These are phyloP conservation scores for Pteronotus mesoamericanus DNA, from an alignment of 2,797 vertebrate species.

Conservation along the genomic window DNA sequence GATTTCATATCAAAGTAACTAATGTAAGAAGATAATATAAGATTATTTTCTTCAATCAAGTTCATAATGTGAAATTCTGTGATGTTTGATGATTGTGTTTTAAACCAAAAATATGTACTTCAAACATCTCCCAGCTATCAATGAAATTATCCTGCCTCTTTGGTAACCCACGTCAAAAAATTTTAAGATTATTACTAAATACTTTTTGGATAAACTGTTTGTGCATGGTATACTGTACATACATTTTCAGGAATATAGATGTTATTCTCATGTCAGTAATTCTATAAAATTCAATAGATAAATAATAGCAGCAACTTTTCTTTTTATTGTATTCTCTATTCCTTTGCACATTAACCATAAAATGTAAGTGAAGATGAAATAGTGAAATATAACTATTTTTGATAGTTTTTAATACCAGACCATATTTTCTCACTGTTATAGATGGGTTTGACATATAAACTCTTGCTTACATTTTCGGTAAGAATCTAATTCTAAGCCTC, in stretches of 20 bases:
- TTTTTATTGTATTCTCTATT: not conserved
- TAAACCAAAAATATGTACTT: not conserved
- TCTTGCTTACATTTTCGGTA: conserved; percentile 56
- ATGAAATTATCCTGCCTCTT: not conserved
- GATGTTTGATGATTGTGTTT: not conserved
- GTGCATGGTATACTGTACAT: not conserved
- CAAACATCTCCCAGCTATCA: not conserved
- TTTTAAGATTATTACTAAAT: not conserved
- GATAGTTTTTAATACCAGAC: conserved; percentile 20
- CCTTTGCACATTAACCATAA: conserved; percentile 9
- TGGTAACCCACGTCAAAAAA: not conserved
- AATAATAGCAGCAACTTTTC: not conserved
- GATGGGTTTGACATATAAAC: conserved; percentile 50
- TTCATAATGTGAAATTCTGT: not conserved
- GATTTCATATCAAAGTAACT: not conserved
- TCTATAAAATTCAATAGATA: not conserved
- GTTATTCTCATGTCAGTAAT: not conserved
- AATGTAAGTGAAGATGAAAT: not conserved
- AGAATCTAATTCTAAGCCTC: conserved; percentile 52
- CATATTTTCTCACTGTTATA: conserved; percentile 62
- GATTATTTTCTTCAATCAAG: not conserved
- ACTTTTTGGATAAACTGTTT: not conserved
- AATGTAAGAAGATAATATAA: not conserved
- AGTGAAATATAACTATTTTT: not conserved
- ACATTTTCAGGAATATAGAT: not conserved